Conservation (phyloP, 2,888 invertebrate species). For the Podotricha telesiphe region DNA sequence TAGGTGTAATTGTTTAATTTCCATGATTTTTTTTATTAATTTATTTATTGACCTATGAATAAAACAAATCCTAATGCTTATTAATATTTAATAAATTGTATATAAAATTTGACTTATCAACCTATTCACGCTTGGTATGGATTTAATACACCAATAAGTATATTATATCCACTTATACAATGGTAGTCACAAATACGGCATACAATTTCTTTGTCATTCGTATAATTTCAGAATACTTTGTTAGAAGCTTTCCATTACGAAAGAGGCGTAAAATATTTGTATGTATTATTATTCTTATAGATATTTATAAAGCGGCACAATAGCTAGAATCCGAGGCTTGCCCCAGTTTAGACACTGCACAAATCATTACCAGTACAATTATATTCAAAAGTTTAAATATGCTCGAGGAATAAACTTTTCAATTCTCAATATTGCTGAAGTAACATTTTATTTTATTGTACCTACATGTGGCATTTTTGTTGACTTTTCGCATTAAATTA, state of each 20-base stretch:
- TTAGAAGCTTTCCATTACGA: constrained; percentile 27
- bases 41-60: no score
- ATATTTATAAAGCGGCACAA: constrained; percentile 41
- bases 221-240: constrained; percentile 32
- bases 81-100: no score
- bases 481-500: constrained; percentile 5
- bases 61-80: no score
- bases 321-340: constrained; percentile 40
- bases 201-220: constrained; percentile 18
- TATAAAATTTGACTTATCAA: no score
- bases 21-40: no score
- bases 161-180: background rate
- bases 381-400: constrained; percentile 44
- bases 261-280: constrained; percentile 38
- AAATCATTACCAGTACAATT: constrained; percentile 44
- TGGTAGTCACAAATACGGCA: background rate
- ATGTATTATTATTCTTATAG: constrained; percentile 41
- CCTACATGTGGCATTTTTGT: constrained; percentile 10
- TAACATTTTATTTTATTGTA: constrained; percentile 31
- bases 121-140: no score
- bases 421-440: constrained; percentile 35
- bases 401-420: constrained; percentile 38
- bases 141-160: no score
- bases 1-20: no score
- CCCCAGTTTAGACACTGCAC: constrained; percentile 41